phyloP scores from a whole-genome alignment of 2,888 invertebrate species.

The Drosophila algonquin region DNA sequence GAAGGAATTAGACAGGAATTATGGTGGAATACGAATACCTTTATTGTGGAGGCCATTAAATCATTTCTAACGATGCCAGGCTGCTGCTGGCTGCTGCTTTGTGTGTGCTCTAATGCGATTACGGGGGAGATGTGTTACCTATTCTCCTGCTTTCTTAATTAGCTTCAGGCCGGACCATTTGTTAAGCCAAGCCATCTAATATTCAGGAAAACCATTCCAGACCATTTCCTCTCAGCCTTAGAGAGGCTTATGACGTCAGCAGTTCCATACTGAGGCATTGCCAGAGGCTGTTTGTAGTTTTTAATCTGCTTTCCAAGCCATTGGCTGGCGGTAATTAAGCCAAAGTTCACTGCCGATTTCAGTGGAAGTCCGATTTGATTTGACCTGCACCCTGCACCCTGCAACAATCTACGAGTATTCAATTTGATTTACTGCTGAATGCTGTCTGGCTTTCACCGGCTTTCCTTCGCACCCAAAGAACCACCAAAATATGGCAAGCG shows the following conservation, averaged over 20 bases:
- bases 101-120: neutral
- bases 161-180: neutral
- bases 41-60: neutral
- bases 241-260: neutral
- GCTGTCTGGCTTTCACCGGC: neutral
- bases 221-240: neutral
- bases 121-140: neutral
- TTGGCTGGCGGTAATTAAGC: neutral
- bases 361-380: neutral
- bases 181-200: neutral
- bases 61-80: neutral
- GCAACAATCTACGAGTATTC: neutral
- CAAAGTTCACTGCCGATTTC: neutral
- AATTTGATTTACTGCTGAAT: conserved; percentile 6
- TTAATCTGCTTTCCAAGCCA: neutral
- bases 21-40: neutral
- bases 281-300: neutral
- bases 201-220: neutral
- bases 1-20: neutral
- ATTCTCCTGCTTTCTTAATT: neutral
- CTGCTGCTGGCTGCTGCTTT: neutral
- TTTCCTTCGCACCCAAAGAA: neutral
- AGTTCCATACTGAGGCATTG: neutral
- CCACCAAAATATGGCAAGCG: neutral
- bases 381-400: neutral